Evolutionary conservation across 2,888 invertebrate genomes (phyloP), one percentile per base, ranked within the genome.

Genomic region (Drosophila affinis): DNA sequence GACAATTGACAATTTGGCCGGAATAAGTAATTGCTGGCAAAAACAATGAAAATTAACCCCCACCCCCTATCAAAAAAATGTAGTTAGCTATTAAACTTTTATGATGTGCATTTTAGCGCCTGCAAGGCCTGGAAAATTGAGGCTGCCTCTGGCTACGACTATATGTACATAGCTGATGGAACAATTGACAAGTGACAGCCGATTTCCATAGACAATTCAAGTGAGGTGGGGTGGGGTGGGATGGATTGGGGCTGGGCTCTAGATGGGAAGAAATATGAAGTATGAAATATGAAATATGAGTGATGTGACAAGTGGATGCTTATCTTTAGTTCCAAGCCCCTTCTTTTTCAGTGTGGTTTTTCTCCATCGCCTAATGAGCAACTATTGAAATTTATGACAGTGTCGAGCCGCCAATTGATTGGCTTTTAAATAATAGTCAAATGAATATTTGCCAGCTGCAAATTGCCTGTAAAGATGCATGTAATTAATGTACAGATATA

Each of bases 341-440:
- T 32, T 59, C 47, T 60, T 63, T 78, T 84, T 62, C 54, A 53
- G 52, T 49, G 39, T 27, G 60, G 60, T 29, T 55, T 60, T 70
- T 45, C 51, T 51, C 45, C 46, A 58, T 27, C 39, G 49, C 1
- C 71, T 24, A 62, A 63, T 79, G 63, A 68, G 67, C 69, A 72
- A 47, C 80, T 72, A 88, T 82, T 88, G 86, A 83, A 82, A 83
- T 88, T 84, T 88, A 84, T 88, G 74, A 67, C 81, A 72, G 64
- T 47, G 73, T 63, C 63, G 59, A 65, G 60, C 72, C 67, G 63
- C 54, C 77, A 81, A 84, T 88, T 86, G 83, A 83, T 83, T 83
- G 83, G 86, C 86, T 88, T 75, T 83, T 82, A 78, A 85, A 75
- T 62, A 39, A 68, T 39, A 55, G 24, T 62, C 72, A 68, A 61